A percentile compares a stretch with the other conserved stretches of the same genome.
Conservation (phyloP, 2,888 invertebrate genomes). For the Plagodis pulveraria region DNA sequence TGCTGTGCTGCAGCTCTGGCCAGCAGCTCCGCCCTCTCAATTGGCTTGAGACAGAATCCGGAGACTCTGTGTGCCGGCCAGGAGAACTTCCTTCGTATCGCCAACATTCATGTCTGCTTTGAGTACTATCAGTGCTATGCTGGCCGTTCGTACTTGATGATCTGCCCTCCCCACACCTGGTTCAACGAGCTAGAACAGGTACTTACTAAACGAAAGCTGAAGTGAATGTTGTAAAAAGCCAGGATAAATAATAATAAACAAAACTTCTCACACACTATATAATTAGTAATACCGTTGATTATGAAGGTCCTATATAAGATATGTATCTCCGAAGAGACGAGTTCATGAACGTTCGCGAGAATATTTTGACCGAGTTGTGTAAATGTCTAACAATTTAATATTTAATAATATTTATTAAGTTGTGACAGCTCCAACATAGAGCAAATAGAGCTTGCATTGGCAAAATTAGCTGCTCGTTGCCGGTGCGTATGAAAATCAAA, state of each 20-base stretch:
- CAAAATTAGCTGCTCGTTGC: too few species aligned
- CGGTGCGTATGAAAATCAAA: too few species aligned
- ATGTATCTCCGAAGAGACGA: too few species aligned
- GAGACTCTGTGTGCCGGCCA: slow-evolving; percentile 78
- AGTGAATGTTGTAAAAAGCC: neutral
- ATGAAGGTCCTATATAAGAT: too few species aligned
- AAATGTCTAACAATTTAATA: too few species aligned
- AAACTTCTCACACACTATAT: neutral
- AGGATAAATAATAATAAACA: neutral
- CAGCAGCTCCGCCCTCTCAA: slow-evolving; percentile 71
- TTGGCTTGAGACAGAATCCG: slow-evolving; percentile 73
- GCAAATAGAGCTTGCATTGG: too few species aligned
- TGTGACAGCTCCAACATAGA: too few species aligned
- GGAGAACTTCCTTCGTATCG: slow-evolving; percentile 76
- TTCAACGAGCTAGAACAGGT: slow-evolving; percentile 78
- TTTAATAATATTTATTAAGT: too few species aligned
- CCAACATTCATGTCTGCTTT: slow-evolving; percentile 64
- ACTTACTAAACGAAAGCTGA: neutral
- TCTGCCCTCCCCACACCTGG: slow-evolving; percentile 73
- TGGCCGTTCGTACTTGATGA: slow-evolving; percentile 70
- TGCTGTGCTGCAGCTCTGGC: slow-evolving; percentile 59
- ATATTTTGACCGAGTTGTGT: too few species aligned
- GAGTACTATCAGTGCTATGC: slow-evolving; percentile 79
- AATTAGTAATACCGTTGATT: neutral
- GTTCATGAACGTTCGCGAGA: too few species aligned